These are phyloP conservation scores for Dasypogon diadema DNA, from an alignment of 2,888 invertebrate genomes.

Conservation along the genomic window DNA sequence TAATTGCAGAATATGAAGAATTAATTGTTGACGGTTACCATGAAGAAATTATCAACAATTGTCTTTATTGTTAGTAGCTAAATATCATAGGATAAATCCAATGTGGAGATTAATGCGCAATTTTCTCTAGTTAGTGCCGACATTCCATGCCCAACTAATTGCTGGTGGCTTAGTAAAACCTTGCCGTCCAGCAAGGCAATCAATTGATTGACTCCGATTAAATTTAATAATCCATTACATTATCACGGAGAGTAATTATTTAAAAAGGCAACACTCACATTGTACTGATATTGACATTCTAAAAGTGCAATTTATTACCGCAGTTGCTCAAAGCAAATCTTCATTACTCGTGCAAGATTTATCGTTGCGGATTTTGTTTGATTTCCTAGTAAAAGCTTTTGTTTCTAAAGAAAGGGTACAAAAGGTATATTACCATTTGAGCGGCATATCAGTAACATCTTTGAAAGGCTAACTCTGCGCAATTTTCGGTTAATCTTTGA, in stretches of 20 bases:
- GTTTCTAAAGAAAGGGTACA: neutral
- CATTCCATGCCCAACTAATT: neutral
- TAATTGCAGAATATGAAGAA: neutral
- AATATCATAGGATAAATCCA: neutral
- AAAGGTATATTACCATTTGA: neutral
- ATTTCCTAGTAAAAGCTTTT: neutral
- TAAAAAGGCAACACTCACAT: neutral
- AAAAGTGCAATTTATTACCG: neutral
- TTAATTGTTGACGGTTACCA: neutral
- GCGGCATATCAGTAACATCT: neutral
- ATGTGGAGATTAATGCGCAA: neutral
- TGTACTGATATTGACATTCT: neutral
- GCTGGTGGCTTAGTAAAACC: neutral
- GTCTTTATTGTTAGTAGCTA: neutral
- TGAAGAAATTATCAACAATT: neutral
- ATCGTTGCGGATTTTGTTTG: neutral
- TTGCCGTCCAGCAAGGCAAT: neutral
- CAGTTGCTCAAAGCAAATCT: neutral
- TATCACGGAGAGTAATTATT: neutral
- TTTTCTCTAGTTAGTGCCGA: neutral
- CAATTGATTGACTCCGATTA: neutral
- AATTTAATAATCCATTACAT: neutral
- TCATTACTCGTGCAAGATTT: neutral
- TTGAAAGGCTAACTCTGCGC: neutral
- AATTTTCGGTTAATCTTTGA: neutral